Percentiles rank a stretch among this genome's conserved stretches.
Conservation (phyloP, 1,140 invertebrate genomes). For the Sycobia sp. region DNA sequence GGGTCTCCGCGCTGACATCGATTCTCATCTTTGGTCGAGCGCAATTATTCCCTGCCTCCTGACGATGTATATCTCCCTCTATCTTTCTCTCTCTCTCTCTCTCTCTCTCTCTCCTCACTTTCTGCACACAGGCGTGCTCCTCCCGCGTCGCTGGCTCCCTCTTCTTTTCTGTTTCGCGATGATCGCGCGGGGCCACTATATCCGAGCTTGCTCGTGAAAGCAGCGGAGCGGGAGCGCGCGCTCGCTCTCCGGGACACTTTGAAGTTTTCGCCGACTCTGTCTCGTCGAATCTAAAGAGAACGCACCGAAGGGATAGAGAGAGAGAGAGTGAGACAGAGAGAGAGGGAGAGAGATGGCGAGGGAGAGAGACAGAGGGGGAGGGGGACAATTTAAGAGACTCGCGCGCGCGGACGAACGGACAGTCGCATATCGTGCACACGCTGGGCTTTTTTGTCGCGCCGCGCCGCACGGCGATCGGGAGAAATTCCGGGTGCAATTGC, state of each 20-base stretch:
- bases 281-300: background rate
- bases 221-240: too few species aligned
- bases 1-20: slow-evolving; percentile 32
- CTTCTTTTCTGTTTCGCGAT: too few species aligned
- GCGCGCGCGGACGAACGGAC: background rate
- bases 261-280: background rate
- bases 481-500: background rate
- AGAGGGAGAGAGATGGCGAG: too few species aligned
- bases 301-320: too few species aligned
- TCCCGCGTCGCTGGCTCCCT: too few species aligned
- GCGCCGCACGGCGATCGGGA: too few species aligned
- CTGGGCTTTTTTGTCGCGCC: background rate
- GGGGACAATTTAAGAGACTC: background rate
- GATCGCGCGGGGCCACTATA: too few species aligned
- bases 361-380: too few species aligned
- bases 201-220: too few species aligned
- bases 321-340: too few species aligned
- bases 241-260: background rate
- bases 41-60: slow-evolving; percentile 21
- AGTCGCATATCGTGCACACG: background rate
- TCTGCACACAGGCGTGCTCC: background rate
- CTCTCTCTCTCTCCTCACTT: background rate
- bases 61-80: slow-evolving; percentile 4
- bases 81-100: slow-evolving; percentile 12
- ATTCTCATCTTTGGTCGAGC: slow-evolving; percentile 22